These are phyloP conservation scores for Oreocharis arfaki DNA, from an alignment of 2,113 vertebrate species.

Conservation along the genomic window DNA sequence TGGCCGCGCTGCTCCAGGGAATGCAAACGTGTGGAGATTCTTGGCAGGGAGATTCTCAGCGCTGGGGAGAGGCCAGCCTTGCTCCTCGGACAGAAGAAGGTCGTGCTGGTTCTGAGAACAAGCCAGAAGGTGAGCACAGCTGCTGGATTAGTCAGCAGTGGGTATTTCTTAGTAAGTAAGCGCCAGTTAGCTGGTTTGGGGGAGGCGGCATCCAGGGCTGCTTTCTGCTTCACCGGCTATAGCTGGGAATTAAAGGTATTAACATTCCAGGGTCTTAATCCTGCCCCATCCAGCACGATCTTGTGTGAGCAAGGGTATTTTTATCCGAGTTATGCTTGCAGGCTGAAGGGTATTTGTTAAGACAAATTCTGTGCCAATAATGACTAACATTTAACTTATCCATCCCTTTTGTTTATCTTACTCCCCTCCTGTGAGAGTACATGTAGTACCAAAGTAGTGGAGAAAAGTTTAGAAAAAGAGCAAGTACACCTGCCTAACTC, in stretches of 20 bases:
- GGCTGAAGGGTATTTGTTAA: background rate
- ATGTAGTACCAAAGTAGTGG: background rate
- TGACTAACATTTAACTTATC: background rate
- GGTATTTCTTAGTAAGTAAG: background rate
- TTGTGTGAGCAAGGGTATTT: background rate
- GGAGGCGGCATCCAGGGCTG: background rate
- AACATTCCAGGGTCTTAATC: conserved; percentile 34
- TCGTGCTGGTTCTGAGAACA: background rate
- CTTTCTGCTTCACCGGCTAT: background rate
- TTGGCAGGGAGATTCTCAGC: fast-evolving
- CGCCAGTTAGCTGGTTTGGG: background rate
- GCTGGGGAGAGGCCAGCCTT: background rate
- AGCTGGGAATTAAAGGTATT: conserved; percentile 8
- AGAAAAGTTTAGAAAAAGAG: background rate
- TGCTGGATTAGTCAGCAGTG: background rate
- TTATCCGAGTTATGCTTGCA: background rate
- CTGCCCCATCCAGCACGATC: background rate
- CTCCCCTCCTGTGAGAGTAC: background rate
- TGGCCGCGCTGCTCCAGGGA: background rate
- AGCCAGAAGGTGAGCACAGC: fast-evolving
- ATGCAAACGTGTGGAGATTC: fast-evolving
- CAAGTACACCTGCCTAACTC: background rate
- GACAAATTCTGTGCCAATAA: background rate
- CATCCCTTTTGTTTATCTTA: background rate
- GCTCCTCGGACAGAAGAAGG: background rate